Evolutionary conservation across 2,797 vertebrate genomes (phyloP), one percentile per base, ranked within the genome.

Genomic region (Diplodus sargus): DNA sequence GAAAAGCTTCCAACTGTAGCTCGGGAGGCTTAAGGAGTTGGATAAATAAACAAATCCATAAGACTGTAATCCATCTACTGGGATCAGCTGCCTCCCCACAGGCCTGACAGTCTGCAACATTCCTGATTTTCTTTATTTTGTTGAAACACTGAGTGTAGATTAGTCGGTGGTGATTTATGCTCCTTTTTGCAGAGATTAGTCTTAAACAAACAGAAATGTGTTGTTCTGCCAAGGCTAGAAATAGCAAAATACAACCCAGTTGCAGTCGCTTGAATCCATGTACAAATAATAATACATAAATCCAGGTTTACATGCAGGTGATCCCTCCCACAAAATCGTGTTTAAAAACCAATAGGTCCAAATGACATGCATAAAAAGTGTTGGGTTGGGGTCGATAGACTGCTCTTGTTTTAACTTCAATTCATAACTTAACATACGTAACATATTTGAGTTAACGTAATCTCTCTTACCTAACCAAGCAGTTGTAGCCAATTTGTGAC

Each of bases 81-180:
- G 7, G 54, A 70, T 39, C 28, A 45, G 8, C 43, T 17, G 39
- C 15, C 20, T 45, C 56, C 5, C 23, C 1, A 0, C 2, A 47
- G 25, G 13, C 22, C 5, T 16, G 12, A 54, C 9, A 30, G 11
- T 61, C 47, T 42, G 45, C 73, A 34, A 49, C 66, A 70, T 20
- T 43, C 13, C 56, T 54, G 22, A 18, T 61, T 34, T 22, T 64
- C 18, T 59, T 53, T n/a, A 52, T 76, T 54, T 70, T 67, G 58
- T 28, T 14, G 59, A 49, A 57, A 73, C 64, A 1, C 7, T 14
- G 15, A 34, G 18, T 64, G 20, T 28, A 51, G 73, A 57, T 58
- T 45, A 5, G 10, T 66, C 34, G 9, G 12, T 70, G 51, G 73
- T 69, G 68, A 63, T 82, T 83, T 17, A 63, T 2, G 22, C 57